Evolutionary conservation across 2,888 invertebrate species (phyloP), one percentile per base, ranked within the genome.

Genomic region (Isotomurus palustris): DNA sequence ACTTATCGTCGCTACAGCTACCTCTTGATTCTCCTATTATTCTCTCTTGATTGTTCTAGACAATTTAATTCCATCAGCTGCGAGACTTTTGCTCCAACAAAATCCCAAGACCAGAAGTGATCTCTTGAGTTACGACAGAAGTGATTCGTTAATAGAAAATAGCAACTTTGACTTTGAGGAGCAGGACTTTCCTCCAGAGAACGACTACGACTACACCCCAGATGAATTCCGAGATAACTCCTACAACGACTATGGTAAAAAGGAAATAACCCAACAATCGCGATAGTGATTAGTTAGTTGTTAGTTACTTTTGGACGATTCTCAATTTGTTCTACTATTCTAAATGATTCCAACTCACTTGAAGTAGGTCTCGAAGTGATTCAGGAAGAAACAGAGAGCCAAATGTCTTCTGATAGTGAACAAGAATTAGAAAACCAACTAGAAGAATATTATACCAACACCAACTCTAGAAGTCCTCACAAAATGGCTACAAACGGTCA

Each of bases 361-460:
- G n/a, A n/a, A 57, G 21, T 44, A 71, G 71, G 71, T 45, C 32
- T 71, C 35, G 69, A 71, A 58, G 71, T 69, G 6, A 71, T 71
- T 47, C 71, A 69, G 28, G 71, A 71, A 60, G 71, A 71, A 59
- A 71, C 71, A 3, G 71, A 71, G 44, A 71, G 69, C 45, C 70
- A 71, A 51, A 71, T 71, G 65, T 66, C 67, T 19, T 71, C 71
- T 1, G 71, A 71, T 41, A 70, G 64, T 60, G 67, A 69, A 25
- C 66, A 67, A 49, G 67, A 69, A 21, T 50, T 69, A 49, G 69
- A 69, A 35, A 58, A 56, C n/a, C 61, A 56, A 38, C 44, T n/a
- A n/a, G n/a, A 44, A n/a, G 60, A 62, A 29, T 57, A 58, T 47
- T 62, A 57, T 51, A 51, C 64, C n/a, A 62, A 62, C 28, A 60